A percentile compares a stretch with the other conserved stretches of the same genome.
Conservation (phyloP, 2,113 vertebrate genomes). For the Gobiocypris rarus region DNA sequence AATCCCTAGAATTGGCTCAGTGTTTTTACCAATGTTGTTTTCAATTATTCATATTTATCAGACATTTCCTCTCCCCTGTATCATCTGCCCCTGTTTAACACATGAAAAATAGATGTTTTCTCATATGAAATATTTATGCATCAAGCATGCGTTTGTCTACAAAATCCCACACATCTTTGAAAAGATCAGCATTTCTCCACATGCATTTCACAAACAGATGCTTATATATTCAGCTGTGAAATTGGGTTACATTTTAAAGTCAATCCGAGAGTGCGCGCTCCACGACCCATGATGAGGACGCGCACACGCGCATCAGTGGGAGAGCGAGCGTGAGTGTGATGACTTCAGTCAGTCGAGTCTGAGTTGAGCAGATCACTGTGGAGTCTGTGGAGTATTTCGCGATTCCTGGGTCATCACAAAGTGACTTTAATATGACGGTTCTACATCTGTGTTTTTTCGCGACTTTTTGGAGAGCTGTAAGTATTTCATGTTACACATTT, state of each 20-base stretch:
- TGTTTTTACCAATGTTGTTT: background rate
- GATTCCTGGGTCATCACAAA: background rate
- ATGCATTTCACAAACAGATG: background rate
- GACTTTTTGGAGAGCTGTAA: slow-evolving; percentile 55
- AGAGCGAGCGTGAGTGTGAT: background rate
- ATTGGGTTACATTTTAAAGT: slow-evolving; percentile 16
- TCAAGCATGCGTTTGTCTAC: background rate
- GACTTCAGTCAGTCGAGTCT: slow-evolving; percentile 15
- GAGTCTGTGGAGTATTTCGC: background rate
- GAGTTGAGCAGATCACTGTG: background rate
- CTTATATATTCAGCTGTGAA: slow-evolving; percentile 3
- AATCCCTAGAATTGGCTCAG: background rate
- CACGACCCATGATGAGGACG: background rate
- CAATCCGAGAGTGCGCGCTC: background rate
- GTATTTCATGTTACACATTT: slow-evolving; percentile 8
- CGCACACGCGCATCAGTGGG: background rate
- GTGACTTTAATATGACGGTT: slow-evolving; percentile 29
- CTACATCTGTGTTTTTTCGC: slow-evolving; percentile 50
- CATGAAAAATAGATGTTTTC: background rate
- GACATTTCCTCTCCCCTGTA: background rate
- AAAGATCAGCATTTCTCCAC: background rate
- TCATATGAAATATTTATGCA: background rate
- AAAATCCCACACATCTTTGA: background rate
- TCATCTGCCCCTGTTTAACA: background rate
- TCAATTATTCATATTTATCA: slow-evolving; percentile 3